These are phyloP conservation scores for Ceratina japonica DNA, from an alignment of 1,140 invertebrate species.

Conservation along the genomic window DNA sequence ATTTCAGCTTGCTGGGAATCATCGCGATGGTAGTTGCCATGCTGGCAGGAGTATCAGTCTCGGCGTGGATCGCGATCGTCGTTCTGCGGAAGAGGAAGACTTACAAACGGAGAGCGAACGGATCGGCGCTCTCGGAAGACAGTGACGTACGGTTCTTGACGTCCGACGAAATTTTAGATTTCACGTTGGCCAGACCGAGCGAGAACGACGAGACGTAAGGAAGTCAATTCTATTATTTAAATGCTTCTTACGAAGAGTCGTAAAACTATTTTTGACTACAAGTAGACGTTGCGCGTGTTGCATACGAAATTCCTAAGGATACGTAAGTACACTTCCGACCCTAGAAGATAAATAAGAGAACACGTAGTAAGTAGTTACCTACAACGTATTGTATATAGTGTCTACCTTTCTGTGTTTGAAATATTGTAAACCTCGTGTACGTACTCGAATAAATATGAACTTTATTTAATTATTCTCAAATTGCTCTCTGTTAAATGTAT, in stretches of 20 bases:
- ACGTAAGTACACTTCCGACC: too few species aligned
- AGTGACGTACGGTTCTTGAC: slow-evolving; percentile 82
- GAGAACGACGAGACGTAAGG: slow-evolving; percentile 63
- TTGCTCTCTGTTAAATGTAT: too few species aligned
- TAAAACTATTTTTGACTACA: too few species aligned
- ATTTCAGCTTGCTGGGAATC: slow-evolving; percentile 64
- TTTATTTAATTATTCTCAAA: slow-evolving; percentile 39
- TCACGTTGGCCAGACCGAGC: slow-evolving; percentile 77
- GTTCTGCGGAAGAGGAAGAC: slow-evolving; percentile 67
- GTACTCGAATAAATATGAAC: slow-evolving; percentile 20
- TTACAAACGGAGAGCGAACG: slow-evolving; percentile 69
- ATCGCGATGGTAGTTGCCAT: slow-evolving; percentile 68
- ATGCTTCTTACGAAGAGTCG: not conserved
- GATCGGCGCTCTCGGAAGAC: slow-evolving; percentile 76
- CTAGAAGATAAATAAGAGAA: too few species aligned
- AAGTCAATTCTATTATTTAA: not conserved
- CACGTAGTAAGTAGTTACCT: not conserved
- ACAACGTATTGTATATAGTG: slow-evolving; percentile 34
- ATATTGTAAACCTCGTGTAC: slow-evolving; percentile 11
- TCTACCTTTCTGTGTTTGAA: not conserved
- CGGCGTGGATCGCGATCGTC: slow-evolving; percentile 60
- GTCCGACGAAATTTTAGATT: slow-evolving; percentile 80
- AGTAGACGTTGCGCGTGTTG: too few species aligned
- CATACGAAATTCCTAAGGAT: too few species aligned
- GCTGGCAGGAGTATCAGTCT: slow-evolving; percentile 60